phyloP scores from a whole-genome alignment of 2,888 invertebrate species.

The Clitarchus hookeri region DNA sequence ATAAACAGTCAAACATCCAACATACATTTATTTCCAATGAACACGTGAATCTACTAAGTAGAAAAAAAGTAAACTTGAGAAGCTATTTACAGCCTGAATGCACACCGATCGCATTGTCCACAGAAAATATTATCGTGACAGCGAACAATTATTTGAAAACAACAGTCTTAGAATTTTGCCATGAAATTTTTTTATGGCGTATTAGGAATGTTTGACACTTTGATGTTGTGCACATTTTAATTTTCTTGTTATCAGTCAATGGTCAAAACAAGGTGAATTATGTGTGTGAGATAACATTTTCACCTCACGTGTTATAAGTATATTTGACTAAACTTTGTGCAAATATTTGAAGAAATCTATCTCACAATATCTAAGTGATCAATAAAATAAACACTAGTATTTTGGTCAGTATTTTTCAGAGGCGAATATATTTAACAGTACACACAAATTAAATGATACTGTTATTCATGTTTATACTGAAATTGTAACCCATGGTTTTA shows the following conservation, averaged over 20 bases:
- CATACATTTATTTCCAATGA: background rate
- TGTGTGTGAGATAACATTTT: background rate
- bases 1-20: background rate
- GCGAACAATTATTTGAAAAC: background rate
- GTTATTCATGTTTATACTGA: no score
- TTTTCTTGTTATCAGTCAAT: background rate
- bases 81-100: slow-evolving; percentile 5
- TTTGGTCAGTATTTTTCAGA: no score
- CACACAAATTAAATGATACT: no score
- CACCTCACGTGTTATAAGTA: no score
- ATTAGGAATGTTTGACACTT: slow-evolving; percentile 2
- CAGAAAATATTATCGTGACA: background rate
- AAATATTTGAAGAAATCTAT: no score
- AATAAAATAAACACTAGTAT: no score
- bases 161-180: background rate
- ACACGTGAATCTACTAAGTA: background rate
- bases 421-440: no score
- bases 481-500: no score
- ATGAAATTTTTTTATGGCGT: background rate
- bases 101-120: background rate
- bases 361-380: no score
- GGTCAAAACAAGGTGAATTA: background rate
- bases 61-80: background rate
- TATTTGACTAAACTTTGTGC: no score
- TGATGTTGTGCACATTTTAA: background rate